Evolutionary conservation across 1,140 invertebrate species (phyloP).

Genomic region (Lordiphosa mommai): DNA sequence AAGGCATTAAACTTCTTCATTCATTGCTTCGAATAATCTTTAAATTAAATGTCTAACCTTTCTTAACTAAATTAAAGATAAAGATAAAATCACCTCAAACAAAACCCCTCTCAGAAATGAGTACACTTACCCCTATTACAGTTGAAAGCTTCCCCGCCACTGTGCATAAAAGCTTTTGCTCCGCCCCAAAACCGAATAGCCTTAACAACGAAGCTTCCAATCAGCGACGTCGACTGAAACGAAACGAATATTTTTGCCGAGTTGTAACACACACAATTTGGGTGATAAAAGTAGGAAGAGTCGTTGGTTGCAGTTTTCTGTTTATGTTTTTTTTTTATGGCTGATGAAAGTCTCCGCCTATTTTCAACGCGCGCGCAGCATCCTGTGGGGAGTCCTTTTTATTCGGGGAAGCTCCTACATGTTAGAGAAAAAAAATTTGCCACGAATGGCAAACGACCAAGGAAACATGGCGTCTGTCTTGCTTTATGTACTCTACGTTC

Average conservation of each 20-base stretch:
- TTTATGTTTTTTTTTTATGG: conserved; percentile 30
- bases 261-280: conserved; percentile 9
- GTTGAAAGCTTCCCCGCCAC: conserved; percentile 41
- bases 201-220: conserved; percentile 60
- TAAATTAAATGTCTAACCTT: too few relatives aligned
- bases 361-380: conserved; percentile 79
- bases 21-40: too few relatives aligned
- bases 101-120: conserved; percentile 3
- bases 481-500: conserved; percentile 8
- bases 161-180: conserved; percentile 56
- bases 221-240: conserved; percentile 49
- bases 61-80: neutral
- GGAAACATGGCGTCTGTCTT: conserved; percentile 61
- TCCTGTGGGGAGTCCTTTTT: conserved; percentile 36
- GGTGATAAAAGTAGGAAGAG: conserved; percentile 2
- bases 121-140: conserved; percentile 1
- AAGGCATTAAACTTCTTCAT: too few relatives aligned
- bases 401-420: conserved; percentile 28
- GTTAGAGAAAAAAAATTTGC: conserved; percentile 39
- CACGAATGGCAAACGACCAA: conserved; percentile 61
- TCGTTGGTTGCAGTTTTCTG: conserved; percentile 25
- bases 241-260: conserved; percentile 33
- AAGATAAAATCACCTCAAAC: neutral
- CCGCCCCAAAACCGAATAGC: conserved; percentile 63
- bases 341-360: conserved; percentile 67